These are phyloP conservation scores for Merodon equestris DNA, from an alignment of 2,888 invertebrate species.

Conservation along the genomic window DNA sequence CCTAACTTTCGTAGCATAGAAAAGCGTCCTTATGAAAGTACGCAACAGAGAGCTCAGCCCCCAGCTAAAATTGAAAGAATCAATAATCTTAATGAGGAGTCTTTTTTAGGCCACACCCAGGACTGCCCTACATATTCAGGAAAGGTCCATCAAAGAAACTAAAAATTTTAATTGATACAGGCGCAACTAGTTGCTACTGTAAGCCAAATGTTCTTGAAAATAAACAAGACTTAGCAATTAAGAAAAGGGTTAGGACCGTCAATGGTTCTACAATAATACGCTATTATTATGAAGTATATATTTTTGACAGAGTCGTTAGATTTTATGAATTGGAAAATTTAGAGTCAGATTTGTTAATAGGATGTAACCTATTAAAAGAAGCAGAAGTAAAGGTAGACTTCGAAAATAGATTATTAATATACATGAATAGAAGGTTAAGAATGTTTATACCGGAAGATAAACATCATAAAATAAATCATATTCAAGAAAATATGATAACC, in stretches of 20 bases:
- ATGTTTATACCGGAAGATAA: too few species aligned
- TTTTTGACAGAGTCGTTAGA: neutral
- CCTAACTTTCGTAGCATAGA: neutral
- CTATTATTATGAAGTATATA: neutral
- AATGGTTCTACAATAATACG: neutral
- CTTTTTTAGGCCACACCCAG: slow-evolving; percentile 9
- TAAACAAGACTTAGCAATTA: neutral
- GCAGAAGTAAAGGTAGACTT: neutral
- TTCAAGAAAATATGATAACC: neutral
- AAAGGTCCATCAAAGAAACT: neutral
- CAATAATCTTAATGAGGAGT: slow-evolving; percentile 3
- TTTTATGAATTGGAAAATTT: slow-evolving; percentile 13
- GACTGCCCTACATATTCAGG: slow-evolving; percentile 17
- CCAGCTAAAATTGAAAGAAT: neutral
- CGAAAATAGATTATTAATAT: neutral
- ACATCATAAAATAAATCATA: neutral
- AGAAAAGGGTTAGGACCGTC: slow-evolving; percentile 9
- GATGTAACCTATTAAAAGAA: slow-evolving; percentile 1
- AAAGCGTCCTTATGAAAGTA: slow-evolving; percentile 1
- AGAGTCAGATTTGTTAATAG: slow-evolving; percentile 7
- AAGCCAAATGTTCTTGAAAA: neutral
- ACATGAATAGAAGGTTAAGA: too few species aligned
- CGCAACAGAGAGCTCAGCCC: slow-evolving; percentile 1
- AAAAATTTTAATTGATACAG: slow-evolving; percentile 12
- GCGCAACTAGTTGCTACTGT: slow-evolving; percentile 4